Base-by-base conservation (phyloP, 2,797 vertebrate genomes). In the Scomberomorus guttatus region DNA sequence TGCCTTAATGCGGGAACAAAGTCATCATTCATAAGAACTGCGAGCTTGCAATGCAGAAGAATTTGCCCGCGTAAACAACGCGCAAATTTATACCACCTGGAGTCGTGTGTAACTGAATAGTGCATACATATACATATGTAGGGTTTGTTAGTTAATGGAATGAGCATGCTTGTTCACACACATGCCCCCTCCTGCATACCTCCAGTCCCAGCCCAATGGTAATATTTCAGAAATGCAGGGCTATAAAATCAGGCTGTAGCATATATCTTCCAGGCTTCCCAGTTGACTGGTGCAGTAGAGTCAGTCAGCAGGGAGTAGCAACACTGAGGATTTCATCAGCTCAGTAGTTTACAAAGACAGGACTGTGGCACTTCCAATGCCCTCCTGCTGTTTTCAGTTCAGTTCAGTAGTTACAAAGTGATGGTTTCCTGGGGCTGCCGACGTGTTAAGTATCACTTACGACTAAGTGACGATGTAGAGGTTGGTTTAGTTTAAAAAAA, bases 281-380 rank as follows among this genome's bases (percentile, higher is more conserved):
- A 54, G 77, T 55, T 27, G 79, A 87, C 87, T 79, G 87, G 73
- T 79, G 81, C 80, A 80, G 89, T 61, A 67, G 84, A 90, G 90
- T 92, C 81, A 79, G 82, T 72, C 77, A 67, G 84, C 64, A 65
- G 66, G 74, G 13, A 83, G 62, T 7, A 74, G 70, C 66, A 73
- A 75, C 75, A 68, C 81, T 57, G 78, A 76, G 81, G 86, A 80
- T 82, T 87, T 80, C 69, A 82, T 88, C 82, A 89, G 79, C 90
- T 95, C 94, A 95, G 94, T 95, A 95, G 95, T 95, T 88, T 90
- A 90, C 60, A 81, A 71, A 82, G 77, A 80, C 88, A 69, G 81
- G 59, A 70, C 67, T 17, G 65, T 7, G 42, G 52, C 74, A 70
- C 84, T n/a, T 68, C 77, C 83, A 52, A 3, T 22, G 63, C 78